Evolutionary conservation across 1,140 invertebrate genomes (phyloP).

Genomic region (Manduca sexta): DNA sequence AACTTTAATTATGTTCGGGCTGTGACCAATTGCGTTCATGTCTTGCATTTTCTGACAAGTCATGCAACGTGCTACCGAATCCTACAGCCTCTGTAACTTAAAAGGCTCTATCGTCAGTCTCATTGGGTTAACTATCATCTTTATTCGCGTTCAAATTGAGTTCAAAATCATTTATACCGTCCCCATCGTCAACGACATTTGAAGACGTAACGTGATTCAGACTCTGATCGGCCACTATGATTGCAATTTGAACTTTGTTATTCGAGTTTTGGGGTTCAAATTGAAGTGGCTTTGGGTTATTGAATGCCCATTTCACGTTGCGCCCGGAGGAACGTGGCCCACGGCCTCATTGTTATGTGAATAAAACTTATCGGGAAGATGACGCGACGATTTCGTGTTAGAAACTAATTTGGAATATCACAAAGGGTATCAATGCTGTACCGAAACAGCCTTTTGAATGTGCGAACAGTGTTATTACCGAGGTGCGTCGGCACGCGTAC

Average conservation of each 20-base stretch:
- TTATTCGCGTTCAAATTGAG: slow-evolving; percentile 33
- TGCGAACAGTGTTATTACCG: slow-evolving; percentile 41
- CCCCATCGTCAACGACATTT: slow-evolving; percentile 38
- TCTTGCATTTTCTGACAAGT: slow-evolving; percentile 65
- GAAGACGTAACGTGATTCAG: slow-evolving; percentile 7
- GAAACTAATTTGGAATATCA: slow-evolving; percentile 72
- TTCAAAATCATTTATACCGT: slow-evolving; percentile 35
- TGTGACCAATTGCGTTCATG: slow-evolving; percentile 72
- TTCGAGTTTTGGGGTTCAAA: slow-evolving; percentile 35
- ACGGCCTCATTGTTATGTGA: slow-evolving; percentile 63
- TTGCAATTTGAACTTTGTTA: slow-evolving; percentile 60
- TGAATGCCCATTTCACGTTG: slow-evolving; percentile 52
- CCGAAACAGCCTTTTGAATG: slow-evolving; percentile 64
- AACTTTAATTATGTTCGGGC: slow-evolving; percentile 72
- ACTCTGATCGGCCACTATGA: slow-evolving; percentile 17
- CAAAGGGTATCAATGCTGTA: slow-evolving; percentile 66
- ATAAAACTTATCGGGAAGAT: slow-evolving; percentile 64
- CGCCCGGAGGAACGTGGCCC: slow-evolving; percentile 62
- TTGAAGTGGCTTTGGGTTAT: slow-evolving; percentile 30
- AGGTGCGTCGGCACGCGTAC: slow-evolving; percentile 47
- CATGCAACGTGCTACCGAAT: slow-evolving; percentile 70
- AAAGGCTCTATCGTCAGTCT: slow-evolving; percentile 11
- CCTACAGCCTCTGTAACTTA: slow-evolving; percentile 37
- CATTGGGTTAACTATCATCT: slow-evolving; percentile 26
- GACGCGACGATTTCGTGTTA: slow-evolving; percentile 57